These are phyloP conservation scores for Rhegmatorhina hoffmannsi DNA, from an alignment of 2,113 vertebrate species.

Conservation along the genomic window DNA sequence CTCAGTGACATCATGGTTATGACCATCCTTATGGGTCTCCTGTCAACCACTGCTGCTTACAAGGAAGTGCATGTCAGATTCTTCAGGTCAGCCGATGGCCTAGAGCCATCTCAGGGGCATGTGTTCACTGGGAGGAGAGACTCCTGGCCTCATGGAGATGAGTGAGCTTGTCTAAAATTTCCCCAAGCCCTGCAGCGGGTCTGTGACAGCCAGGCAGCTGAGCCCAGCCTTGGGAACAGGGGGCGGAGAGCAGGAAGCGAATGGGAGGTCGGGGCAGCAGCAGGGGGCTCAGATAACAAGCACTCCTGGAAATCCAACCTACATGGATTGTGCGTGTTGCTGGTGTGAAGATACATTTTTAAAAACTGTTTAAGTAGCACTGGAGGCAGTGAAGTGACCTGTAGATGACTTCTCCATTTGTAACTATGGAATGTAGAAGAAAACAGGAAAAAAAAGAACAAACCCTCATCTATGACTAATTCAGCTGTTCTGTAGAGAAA, in stretches of 20 bases:
- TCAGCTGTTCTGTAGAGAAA: neutral
- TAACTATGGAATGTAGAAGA: slow-evolving; percentile 70
- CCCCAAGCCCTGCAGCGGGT: neutral
- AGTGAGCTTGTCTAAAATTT: slow-evolving; percentile 26
- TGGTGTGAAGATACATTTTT: slow-evolving; percentile 43
- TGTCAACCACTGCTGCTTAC: slow-evolving; percentile 35
- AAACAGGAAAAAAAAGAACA: slow-evolving; percentile 20
- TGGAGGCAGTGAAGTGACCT: slow-evolving; percentile 74
- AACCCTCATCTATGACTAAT: slow-evolving; percentile 20
- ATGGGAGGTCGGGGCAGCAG: neutral
- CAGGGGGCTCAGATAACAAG: neutral
- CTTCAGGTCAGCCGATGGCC: neutral
- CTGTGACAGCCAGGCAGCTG: slow-evolving; percentile 9
- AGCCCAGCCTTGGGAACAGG: neutral
- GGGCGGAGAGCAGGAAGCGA: neutral
- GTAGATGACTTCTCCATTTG: slow-evolving; percentile 68
- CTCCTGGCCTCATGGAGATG: neutral
- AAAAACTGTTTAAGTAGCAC: slow-evolving; percentile 58
- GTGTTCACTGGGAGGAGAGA: neutral
- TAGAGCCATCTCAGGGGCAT: neutral
- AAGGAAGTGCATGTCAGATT: slow-evolving; percentile 2
- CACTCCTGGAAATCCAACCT: neutral
- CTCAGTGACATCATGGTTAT: slow-evolving; percentile 51
- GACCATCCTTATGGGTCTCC: neutral
- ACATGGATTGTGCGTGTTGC: neutral